Evolutionary conservation across 2,113 vertebrate species (phyloP), one percentile per base, ranked within the genome.

Genomic region (Gallinago paraguaiae): DNA sequence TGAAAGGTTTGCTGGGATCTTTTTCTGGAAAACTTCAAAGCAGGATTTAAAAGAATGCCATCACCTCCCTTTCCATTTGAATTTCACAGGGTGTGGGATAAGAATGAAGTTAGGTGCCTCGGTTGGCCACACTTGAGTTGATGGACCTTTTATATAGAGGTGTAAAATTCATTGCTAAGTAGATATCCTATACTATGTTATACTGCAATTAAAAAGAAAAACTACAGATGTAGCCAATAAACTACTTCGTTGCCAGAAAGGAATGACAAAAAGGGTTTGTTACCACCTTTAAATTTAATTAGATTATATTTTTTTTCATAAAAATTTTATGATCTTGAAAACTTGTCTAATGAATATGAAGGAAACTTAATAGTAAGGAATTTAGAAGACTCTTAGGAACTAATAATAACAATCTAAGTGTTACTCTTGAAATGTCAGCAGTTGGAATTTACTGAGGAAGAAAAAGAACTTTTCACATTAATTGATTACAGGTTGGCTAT

Each of bases 21-120:
- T 92, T 95, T 89, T 61, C 77, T 75, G 61, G 68, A 93, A 94
- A 93, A 91, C 46, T 95, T 96, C 72, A 93, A 79, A 79, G 30
- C 11, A 92, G 67, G 19, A 85, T 94, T 94, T 83, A 30, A 92
- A 94, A 97, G 65, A 95, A 82, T 96, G n/a, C 71, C 60, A 94
- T 45, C 23, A 18, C 46, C 60, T 77, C 39, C 33, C 9, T 75
- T 90, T 77, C 88, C 33, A 54, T 86, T 74, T 88, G 76, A 84
- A 79, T 91, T 82, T 92, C 63, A 31, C 18, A 35, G 30, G 13
- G 8, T 68, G 4, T 41, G 54, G 82, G 71, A 72, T 86, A 23
- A 86, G 30, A 86, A 86, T 50, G 51, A 84, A 69, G 15, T 64
- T 64, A 35, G 41, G 16, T 72, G 51, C 53, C 23, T 72, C 33